phyloP scores from a whole-genome alignment of 2,797 vertebrate species.

The Schizothorax lantsangensis region DNA sequence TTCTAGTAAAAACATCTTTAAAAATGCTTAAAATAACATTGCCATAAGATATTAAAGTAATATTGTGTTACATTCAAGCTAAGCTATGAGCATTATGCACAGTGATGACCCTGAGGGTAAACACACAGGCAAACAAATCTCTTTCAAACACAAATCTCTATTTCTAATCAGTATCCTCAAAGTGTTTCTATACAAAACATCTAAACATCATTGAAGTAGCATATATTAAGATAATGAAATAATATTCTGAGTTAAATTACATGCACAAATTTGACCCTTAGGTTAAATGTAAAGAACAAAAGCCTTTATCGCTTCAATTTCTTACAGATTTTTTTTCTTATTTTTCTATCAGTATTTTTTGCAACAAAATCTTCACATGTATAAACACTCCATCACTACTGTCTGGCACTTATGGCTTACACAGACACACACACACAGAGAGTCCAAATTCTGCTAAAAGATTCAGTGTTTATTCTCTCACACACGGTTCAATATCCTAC shows the following conservation, averaged over 20 bases:
- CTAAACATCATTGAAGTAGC: neutral
- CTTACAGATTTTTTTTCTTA: neutral
- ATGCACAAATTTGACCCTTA: neutral
- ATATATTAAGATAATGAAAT: neutral
- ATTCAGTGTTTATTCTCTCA: too few species aligned
- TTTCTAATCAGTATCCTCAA: neutral
- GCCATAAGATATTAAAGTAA: neutral
- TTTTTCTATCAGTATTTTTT: neutral
- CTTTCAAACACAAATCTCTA: neutral
- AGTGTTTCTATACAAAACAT: neutral
- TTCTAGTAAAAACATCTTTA: neutral
- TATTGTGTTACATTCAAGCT: neutral
- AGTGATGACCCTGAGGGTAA: neutral
- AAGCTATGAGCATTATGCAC: neutral
- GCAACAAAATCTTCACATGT: neutral
- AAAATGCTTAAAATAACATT: neutral
- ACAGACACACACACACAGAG: neutral
- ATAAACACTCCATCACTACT: neutral
- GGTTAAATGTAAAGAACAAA: neutral
- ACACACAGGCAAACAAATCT: neutral
- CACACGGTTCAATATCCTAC: neutral
- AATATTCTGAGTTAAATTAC: neutral
- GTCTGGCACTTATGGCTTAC: neutral
- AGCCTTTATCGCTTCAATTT: neutral
- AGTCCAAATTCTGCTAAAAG: neutral